phyloP scores from a whole-genome alignment of 1,140 invertebrate species.

The Megalonaias nervosa region DNA sequence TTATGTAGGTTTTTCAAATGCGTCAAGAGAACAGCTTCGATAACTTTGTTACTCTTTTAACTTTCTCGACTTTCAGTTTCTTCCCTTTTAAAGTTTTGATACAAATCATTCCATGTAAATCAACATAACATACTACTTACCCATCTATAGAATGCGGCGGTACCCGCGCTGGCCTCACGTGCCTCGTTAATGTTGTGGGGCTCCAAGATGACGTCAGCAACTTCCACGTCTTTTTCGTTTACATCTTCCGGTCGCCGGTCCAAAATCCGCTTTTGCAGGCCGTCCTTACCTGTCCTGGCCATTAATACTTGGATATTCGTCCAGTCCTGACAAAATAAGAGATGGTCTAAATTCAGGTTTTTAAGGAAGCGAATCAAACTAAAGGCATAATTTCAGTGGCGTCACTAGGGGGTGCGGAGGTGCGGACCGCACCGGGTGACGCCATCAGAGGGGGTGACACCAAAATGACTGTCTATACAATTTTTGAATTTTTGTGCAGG shows the following conservation, averaged over 20 bases:
- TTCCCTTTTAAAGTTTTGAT: too few relatives aligned
- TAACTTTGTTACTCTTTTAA: too few relatives aligned
- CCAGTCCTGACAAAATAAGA: slow-evolving; percentile 49
- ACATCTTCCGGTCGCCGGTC: slow-evolving; percentile 45
- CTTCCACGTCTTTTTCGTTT: slow-evolving; percentile 24
- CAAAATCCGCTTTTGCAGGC: slow-evolving; percentile 45
- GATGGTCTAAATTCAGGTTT: not conserved
- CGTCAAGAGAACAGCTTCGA: too few relatives aligned
- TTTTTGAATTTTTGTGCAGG: too few relatives aligned
- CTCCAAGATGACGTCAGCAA: slow-evolving; percentile 41
- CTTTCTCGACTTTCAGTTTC: too few relatives aligned
- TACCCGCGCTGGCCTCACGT: slow-evolving; percentile 45
- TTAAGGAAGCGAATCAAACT: not conserved
- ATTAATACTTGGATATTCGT: slow-evolving; percentile 43
- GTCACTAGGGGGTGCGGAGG: not conserved
- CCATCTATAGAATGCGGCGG: slow-evolving; percentile 54
- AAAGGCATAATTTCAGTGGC: not conserved
- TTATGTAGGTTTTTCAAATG: too few relatives aligned
- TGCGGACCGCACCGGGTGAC: too few relatives aligned
- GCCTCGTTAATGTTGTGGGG: slow-evolving; percentile 45
- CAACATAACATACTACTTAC: slow-evolving; percentile 19
- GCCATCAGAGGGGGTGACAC: not conserved
- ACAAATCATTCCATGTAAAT: too few relatives aligned
- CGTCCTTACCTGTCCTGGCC: slow-evolving; percentile 41
- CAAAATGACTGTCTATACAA: not conserved